Percentiles rank a stretch among this genome's conserved stretches.
phyloP scores from a whole-genome alignment of 2,888 invertebrate genomes.

The Parnassius glacialis region DNA sequence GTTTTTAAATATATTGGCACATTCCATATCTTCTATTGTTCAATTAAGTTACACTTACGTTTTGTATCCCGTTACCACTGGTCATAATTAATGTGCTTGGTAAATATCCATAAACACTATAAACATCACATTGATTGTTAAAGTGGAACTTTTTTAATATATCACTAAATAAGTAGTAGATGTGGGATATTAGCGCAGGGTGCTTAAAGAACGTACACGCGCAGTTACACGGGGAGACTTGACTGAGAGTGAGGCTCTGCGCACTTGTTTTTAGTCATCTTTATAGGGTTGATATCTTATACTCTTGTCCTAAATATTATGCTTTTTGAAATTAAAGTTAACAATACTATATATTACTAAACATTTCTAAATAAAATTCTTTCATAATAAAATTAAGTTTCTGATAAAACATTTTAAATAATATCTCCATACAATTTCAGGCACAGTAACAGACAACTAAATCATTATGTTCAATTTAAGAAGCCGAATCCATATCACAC shows the following conservation, averaged over 20 bases:
- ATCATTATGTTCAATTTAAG: too few species aligned
- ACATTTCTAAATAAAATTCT: too few species aligned
- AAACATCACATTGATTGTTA: not conserved
- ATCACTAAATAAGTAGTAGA: conserved; percentile 29
- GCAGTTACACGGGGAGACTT: conserved; percentile 54
- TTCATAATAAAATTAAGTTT: too few species aligned
- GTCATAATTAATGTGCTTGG: conserved; percentile 1
- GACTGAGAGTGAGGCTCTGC: conserved; percentile 65
- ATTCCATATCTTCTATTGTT: too few species aligned
- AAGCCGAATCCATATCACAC: too few species aligned
- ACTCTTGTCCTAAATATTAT: not conserved
- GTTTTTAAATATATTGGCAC: too few species aligned
- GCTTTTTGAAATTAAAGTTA: too few species aligned
- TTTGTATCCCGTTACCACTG: conserved; percentile 4
- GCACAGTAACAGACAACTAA: too few species aligned
- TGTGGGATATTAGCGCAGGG: conserved; percentile 28
- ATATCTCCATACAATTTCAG: not conserved
- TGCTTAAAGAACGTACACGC: conserved; percentile 40
- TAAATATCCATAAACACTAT: conserved; percentile 15
- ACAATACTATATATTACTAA: too few species aligned
- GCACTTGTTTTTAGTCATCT: conserved; percentile 53
- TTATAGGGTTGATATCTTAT: conserved; percentile 53
- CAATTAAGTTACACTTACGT: conserved; percentile 6
- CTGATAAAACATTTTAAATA: not conserved
- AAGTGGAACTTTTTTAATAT: not conserved